Evolutionary conservation across 2,797 vertebrate species (phyloP).

Genomic region (Pristis pectinata): DNA sequence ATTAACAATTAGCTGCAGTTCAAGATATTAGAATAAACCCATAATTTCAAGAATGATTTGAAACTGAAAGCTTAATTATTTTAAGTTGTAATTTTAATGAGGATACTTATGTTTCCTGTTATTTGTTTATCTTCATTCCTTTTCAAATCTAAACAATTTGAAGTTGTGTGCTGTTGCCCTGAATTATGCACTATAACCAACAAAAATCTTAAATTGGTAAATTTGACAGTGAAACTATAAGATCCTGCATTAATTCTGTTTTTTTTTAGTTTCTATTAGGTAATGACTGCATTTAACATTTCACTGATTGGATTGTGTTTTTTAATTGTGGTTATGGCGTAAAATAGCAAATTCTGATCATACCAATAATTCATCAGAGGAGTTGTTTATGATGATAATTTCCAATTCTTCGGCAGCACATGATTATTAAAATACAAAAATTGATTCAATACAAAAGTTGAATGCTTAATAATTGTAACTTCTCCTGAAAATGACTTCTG

Average conservation of each 20-base stretch:
- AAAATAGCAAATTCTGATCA: background rate
- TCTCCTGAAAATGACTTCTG: background rate
- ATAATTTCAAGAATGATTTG: background rate
- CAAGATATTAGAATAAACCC: background rate
- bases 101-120: background rate
- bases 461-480: background rate
- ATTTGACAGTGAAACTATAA: background rate
- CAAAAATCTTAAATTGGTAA: background rate
- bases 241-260: background rate
- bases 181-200: background rate
- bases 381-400: background rate
- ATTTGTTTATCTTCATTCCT: background rate
- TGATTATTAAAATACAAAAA: no score
- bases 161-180: background rate
- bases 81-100: constrained; percentile 1
- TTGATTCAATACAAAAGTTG: background rate
- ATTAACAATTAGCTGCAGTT: background rate
- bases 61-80: background rate
- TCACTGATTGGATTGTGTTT: background rate
- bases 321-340: background rate
- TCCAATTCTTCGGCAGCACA: background rate
- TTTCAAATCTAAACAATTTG: background rate
- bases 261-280: background rate
- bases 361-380: background rate
- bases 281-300: background rate